Evolutionary conservation across 1,140 invertebrate genomes (phyloP).

Genomic region (Aphelinus atriplicis): DNA sequence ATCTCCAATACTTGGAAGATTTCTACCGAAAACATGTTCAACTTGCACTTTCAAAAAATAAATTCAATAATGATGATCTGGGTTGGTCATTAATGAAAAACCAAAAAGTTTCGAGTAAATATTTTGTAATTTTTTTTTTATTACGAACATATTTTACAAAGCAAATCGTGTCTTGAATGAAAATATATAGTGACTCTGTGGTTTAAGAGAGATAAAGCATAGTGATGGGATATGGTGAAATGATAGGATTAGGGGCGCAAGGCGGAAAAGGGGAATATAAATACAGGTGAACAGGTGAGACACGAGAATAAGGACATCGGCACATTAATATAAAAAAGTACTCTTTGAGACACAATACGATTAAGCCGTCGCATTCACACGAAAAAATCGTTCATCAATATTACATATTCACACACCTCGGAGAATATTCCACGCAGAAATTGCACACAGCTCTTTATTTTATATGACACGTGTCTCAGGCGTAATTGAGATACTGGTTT

Average conservation of each 20-base stretch:
- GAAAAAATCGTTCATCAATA: slow-evolving; percentile 43
- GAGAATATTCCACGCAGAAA: slow-evolving; percentile 32
- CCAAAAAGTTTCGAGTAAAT: slow-evolving; percentile 42
- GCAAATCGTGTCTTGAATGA: slow-evolving; percentile 57
- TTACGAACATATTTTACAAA: slow-evolving; percentile 67
- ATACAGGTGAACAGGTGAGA: slow-evolving; percentile 40
- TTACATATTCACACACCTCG: slow-evolving; percentile 33
- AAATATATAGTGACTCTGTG: slow-evolving; percentile 42
- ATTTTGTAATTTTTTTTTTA: slow-evolving; percentile 56
- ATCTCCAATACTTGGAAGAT: no score
- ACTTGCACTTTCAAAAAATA: no score
- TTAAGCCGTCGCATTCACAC: slow-evolving; percentile 62
- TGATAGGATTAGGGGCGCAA: slow-evolving; percentile 43
- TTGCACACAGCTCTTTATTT: slow-evolving; percentile 26
- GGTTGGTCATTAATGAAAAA: neutral
- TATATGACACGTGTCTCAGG: slow-evolving; percentile 33
- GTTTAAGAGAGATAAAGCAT: slow-evolving; percentile 32
- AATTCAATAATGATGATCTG: no score
- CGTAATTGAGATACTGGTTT: slow-evolving; percentile 30
- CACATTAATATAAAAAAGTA: slow-evolving; percentile 66
- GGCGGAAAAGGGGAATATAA: slow-evolving; percentile 35
- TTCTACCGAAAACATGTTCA: no score
- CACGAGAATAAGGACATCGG: slow-evolving; percentile 51
- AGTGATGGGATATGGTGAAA: slow-evolving; percentile 21
- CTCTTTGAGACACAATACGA: slow-evolving; percentile 61